Percentiles rank a stretch among this genome's conserved stretches.
Evolutionary conservation across 2,888 invertebrate species (phyloP).

Genomic region (Cephus runcator): DNA sequence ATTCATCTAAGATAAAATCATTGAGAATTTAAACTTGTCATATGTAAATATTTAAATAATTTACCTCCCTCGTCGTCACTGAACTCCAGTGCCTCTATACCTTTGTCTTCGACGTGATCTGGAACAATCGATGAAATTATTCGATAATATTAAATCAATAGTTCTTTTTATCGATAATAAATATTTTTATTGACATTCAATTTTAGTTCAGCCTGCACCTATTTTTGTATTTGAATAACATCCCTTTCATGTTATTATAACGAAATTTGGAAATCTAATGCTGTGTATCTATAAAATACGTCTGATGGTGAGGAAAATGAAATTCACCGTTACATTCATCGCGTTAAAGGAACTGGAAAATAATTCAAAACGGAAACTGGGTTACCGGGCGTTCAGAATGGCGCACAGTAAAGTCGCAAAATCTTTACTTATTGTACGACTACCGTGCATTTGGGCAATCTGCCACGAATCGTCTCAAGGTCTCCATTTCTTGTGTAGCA

Average conservation of each 20-base stretch:
- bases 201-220: neutral
- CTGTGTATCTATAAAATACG: neutral
- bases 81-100: constrained; percentile 37
- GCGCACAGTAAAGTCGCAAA: neutral
- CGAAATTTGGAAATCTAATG: neutral
- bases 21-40: neutral
- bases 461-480: neutral
- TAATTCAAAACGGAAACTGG: neutral
- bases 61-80: constrained; percentile 35
- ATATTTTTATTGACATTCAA: neutral
- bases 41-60: neutral
- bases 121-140: neutral
- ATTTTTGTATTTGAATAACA: neutral
- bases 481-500: neutral
- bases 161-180: neutral
- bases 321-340: neutral
- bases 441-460: neutral
- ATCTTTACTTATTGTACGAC: neutral
- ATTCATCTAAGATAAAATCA: neutral
- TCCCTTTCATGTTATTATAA: neutral
- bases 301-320: neutral
- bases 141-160: neutral
- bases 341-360: neutral
- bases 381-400: neutral
- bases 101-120: constrained; percentile 26